Evolutionary conservation across 2,888 invertebrate species (phyloP), one percentile per base, ranked within the genome.

Genomic region (Brachypalpus laphriformis): DNA sequence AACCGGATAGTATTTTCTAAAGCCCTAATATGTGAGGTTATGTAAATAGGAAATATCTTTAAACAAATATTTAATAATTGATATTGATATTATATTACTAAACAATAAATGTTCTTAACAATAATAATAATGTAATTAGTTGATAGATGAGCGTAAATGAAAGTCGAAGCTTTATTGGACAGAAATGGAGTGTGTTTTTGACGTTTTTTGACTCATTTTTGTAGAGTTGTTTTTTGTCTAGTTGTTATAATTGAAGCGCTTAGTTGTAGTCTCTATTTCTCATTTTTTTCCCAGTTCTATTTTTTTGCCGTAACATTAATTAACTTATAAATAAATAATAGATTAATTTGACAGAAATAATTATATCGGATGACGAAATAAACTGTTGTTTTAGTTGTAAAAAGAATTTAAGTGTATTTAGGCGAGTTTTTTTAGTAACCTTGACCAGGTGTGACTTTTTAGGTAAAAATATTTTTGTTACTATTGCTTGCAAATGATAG

Each of bases 161-260:
- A 74, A 70, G 61, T 59, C 59, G 49, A 76, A 81, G 75, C 85
- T 80, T 85, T 80, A 71, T 85, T 71, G 65, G 51, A 71, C 37
- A 81, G 70, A 70, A 75, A 81, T 75, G 75, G 57, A 85, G 81
- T 75, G 74, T 80, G 71, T 81, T 71, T 74, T 71, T 65, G 65
- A 59, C 40, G 75, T 65, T 81, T 76, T 40, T 81, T 71, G 81
- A 85, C 85, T 85, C 85, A 85, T 85, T 85, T 85, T 85, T 85
- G 85, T 85, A 85, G 85, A 85, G 85, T 85, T 85, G 85, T 85
- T 85, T 85, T 81, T 85, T 85, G 81, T 75, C 75, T 85, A 81
- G 85, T 83, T 83, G 78, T 83, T 83, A 83, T 25, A 66, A 47
- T 63, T 74, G 54, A 75, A 65, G 65, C 74, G 74, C 57, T 78